A percentile compares a stretch with the other conserved stretches of the same genome.
Evolutionary conservation across 2,888 invertebrate genomes (phyloP).

Genomic region (Keiferia lycopersicella): DNA sequence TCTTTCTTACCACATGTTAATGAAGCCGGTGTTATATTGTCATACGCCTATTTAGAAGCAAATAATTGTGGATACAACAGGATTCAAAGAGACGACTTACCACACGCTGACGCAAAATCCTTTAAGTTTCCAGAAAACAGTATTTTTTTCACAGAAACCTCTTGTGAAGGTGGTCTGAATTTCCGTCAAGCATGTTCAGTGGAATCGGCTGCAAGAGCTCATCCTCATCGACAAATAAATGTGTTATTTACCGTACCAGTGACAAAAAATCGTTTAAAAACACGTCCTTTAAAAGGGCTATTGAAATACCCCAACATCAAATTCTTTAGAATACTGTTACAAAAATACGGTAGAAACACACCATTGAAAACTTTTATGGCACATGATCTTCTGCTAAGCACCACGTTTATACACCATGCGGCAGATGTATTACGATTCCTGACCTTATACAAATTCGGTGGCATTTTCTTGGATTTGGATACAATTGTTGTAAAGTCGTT

Average conservation of each 20-base stretch:
- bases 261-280: not conserved
- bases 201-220: slow-evolving; percentile 83
- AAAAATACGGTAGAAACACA: not conserved
- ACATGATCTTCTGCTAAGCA: not conserved
- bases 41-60: not conserved
- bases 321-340: not conserved
- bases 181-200: slow-evolving; percentile 83
- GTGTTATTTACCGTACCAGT: slow-evolving; percentile 69
- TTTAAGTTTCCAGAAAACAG: slow-evolving; percentile 9
- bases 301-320: not conserved
- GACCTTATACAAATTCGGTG: slow-evolving; percentile 86
- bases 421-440: slow-evolving; percentile 83
- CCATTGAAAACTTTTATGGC: not conserved
- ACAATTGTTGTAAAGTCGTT: slow-evolving; percentile 83
- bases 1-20: too few species aligned
- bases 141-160: slow-evolving; percentile 84
- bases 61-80: not conserved
- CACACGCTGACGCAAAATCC: not conserved
- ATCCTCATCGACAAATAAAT: slow-evolving; percentile 75
- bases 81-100: not conserved
- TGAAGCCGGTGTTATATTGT: not conserved
- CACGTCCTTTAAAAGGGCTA: not conserved
- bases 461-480: slow-evolving; percentile 87
- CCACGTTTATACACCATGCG: slow-evolving; percentile 36
- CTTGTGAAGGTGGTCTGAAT: slow-evolving; percentile 75